Evolutionary conservation across 2,888 invertebrate genomes (phyloP).

Genomic region (Pyrrhosoma nymphula): DNA sequence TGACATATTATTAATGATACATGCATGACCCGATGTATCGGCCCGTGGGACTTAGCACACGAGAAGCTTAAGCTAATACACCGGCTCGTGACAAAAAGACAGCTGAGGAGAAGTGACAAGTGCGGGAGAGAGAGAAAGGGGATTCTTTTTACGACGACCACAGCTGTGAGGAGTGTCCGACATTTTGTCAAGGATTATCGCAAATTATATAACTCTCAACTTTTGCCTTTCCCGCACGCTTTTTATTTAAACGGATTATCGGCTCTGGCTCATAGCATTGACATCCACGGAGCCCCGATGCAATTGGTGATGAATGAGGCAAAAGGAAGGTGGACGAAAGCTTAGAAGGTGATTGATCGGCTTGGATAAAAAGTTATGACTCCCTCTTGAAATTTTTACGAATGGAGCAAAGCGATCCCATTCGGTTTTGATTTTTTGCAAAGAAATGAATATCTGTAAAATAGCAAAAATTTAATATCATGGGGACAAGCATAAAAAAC

Average conservation of each 20-base stretch:
- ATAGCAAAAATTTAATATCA: too few species aligned
- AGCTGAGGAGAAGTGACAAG: too few species aligned
- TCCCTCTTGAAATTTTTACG: too few species aligned
- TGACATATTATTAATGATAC: too few species aligned
- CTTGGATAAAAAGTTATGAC: not conserved
- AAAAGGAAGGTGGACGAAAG: not conserved
- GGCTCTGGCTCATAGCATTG: not conserved
- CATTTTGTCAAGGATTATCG: not conserved
- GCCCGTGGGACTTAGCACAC: too few species aligned
- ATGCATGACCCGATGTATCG: too few species aligned
- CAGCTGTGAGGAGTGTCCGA: not conserved
- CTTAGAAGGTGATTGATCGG: not conserved
- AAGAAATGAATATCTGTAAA: too few species aligned
- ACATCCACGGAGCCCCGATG: not conserved
- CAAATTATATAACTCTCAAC: not conserved
- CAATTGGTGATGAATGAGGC: not conserved
- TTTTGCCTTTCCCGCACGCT: not conserved
- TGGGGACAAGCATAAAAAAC: too few species aligned
- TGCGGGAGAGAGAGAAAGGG: not conserved
- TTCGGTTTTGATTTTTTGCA: too few species aligned
- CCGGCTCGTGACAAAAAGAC: too few species aligned
- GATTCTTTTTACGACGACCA: not conserved
- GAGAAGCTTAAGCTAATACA: too few species aligned
- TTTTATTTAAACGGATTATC: not conserved
- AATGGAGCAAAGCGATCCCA: too few species aligned